Percentiles rank a stretch among this genome's conserved stretches.
Evolutionary conservation across 23 tunicate species (phyloP).

Genomic region (Ciona savignyi): DNA sequence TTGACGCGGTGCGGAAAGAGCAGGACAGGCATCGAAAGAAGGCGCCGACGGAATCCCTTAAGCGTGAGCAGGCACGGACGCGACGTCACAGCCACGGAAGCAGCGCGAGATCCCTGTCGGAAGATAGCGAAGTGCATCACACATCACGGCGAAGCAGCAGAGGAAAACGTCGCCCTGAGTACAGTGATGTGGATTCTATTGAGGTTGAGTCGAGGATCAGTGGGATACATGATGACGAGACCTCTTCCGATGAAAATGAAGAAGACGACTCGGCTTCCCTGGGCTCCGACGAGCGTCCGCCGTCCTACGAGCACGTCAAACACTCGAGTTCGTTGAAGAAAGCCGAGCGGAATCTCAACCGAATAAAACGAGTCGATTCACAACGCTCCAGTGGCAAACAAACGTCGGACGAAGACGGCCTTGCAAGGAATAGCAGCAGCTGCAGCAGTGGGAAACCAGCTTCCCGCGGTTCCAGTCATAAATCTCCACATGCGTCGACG

Average conservation of each 20-base stretch:
- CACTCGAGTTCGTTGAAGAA: constrained; percentile 33
- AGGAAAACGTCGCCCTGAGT: background rate
- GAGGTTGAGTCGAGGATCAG: constrained; percentile 10
- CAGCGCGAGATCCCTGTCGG: constrained; percentile 14
- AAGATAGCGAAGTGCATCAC: constrained; percentile 7
- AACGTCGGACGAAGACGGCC: constrained; percentile 4
- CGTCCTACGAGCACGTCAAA: constrained; percentile 49
- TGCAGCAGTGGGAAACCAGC: constrained; percentile 4
- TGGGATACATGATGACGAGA: constrained; percentile 9
- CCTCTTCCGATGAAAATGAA: constrained; percentile 7
- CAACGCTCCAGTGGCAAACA: constrained; percentile 12
- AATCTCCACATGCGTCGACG: constrained; percentile 3
- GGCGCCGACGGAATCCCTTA: constrained; percentile 3
- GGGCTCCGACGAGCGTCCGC: constrained; percentile 59
- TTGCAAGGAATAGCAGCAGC: constrained; percentile 12
- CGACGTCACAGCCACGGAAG: constrained; percentile 28
- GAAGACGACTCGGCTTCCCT: constrained; percentile 12
- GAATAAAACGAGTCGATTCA: constrained; percentile 47
- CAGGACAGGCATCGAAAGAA: constrained; percentile 22
- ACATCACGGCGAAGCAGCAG: background rate
- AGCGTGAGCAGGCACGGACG: constrained; percentile 12
- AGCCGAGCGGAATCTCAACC: constrained; percentile 48
- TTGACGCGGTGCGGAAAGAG: constrained; percentile 28
- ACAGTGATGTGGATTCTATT: background rate
- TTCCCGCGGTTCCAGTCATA: constrained; percentile 1